Evolutionary conservation across 2,888 invertebrate genomes (phyloP).

Genomic region (Callimorpha dominula): DNA sequence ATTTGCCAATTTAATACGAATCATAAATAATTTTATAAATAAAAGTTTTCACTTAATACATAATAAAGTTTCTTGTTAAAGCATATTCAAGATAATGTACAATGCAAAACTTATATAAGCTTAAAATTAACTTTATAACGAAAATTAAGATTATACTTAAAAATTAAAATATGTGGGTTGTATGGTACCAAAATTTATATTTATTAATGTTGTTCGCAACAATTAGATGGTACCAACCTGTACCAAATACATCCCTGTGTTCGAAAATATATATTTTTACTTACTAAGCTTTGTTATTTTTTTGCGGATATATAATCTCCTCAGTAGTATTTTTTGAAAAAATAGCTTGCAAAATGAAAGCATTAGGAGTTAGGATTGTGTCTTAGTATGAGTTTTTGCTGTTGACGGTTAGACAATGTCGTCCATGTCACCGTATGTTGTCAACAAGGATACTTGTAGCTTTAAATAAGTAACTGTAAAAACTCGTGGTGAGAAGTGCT

Average conservation of each 20-base stretch:
- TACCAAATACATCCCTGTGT: slow-evolving; percentile 34
- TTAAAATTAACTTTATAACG: slow-evolving; percentile 34
- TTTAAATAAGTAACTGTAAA: no score
- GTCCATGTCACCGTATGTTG: background rate
- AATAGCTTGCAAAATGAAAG: slow-evolving; percentile 11
- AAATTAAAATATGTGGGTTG: slow-evolving; percentile 38
- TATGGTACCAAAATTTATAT: slow-evolving; percentile 48
- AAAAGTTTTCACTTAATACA: slow-evolving; percentile 18
- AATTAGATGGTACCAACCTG: slow-evolving; percentile 6
- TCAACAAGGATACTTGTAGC: no score
- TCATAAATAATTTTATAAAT: background rate
- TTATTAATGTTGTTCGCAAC: slow-evolving; percentile 21
- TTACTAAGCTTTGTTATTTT: slow-evolving; percentile 21
- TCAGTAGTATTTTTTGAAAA: slow-evolving; percentile 14
- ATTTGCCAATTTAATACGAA: slow-evolving; percentile 34
- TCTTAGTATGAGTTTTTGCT: background rate
- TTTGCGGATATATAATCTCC: slow-evolving; percentile 16
- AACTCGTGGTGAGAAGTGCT: no score
- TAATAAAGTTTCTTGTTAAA: slow-evolving; percentile 33
- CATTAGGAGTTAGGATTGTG: background rate
- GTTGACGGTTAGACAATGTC: background rate
- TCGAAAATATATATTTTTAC: slow-evolving; percentile 15
- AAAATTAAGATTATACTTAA: slow-evolving; percentile 26
- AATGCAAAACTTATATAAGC: slow-evolving; percentile 46
- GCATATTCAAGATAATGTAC: slow-evolving; percentile 30